Evolutionary conservation across 1,140 invertebrate species (phyloP).

Genomic region (Rhyzopertha dominica): DNA sequence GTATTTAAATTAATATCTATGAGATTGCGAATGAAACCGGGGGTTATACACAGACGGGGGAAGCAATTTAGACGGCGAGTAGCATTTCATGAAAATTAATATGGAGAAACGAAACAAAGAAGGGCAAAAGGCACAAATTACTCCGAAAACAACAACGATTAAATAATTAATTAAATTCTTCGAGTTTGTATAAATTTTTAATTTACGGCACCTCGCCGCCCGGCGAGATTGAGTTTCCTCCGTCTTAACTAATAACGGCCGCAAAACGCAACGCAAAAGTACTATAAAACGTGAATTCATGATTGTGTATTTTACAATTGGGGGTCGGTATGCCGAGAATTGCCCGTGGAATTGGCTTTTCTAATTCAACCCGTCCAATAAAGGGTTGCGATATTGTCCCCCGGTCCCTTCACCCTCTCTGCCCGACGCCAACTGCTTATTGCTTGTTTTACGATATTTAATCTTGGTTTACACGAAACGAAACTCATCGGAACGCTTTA

Average conservation of each 20-base stretch:
- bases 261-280: conserved; percentile 28
- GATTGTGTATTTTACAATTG: conserved; percentile 39
- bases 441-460: conserved; percentile 38
- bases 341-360: conserved; percentile 35
- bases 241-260: conserved; percentile 30
- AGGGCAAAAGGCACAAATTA: conserved; percentile 14
- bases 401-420: conserved; percentile 19
- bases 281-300: conserved; percentile 33
- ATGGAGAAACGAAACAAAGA: conserved; percentile 22
- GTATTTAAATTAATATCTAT: no score
- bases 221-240: conserved; percentile 17
- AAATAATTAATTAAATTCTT: conserved; percentile 40
- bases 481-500: conserved; percentile 31
- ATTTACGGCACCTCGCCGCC: conserved; percentile 23
- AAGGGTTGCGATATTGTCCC: conserved; percentile 36
- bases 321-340: conserved; percentile 32
- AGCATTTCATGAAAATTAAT: conserved; percentile 22
- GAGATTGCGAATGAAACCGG: no score
- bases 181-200: conserved; percentile 30
- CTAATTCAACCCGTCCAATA: conserved; percentile 37
- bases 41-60: no score
- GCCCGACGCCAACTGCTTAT: conserved; percentile 27
- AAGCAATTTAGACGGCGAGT: conserved; percentile 20
- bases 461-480: conserved; percentile 26
- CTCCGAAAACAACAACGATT: conserved; percentile 33